Conservation (phyloP, 2,797 vertebrate species). For the Kryptolebias ocellatus region DNA sequence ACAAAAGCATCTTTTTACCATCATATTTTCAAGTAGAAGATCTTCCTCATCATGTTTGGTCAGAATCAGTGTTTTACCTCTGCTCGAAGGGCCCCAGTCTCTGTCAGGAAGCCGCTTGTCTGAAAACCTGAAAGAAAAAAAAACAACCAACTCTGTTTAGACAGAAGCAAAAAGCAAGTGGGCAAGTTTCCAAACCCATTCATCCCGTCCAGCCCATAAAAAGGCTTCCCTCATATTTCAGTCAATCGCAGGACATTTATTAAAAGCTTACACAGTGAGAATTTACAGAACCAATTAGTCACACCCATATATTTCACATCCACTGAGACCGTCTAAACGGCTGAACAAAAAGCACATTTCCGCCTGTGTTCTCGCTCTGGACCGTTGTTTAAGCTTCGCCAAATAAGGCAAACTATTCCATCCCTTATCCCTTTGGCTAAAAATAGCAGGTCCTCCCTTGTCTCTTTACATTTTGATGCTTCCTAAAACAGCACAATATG, state of each 20-base stretch:
- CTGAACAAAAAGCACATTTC: constrained; percentile 66
- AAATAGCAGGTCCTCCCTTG: constrained; percentile 77
- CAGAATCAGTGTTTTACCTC: constrained; percentile 71
- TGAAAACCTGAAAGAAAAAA: constrained; percentile 76
- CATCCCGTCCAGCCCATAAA: constrained; percentile 19
- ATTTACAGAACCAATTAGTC: constrained; percentile 9
- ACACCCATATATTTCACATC: constrained; percentile 25
- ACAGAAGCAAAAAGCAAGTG: constrained; percentile 5
- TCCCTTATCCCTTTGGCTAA: constrained; percentile 67
- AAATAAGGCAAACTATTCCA: constrained; percentile 87
- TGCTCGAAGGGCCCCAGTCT: constrained; percentile 71
- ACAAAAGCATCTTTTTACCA: neutral
- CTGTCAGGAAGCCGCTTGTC: constrained; percentile 75
- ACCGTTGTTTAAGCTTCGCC: constrained; percentile 74
- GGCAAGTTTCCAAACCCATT: constrained; percentile 18
- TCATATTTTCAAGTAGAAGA: neutral
- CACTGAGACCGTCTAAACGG: constrained; percentile 41
- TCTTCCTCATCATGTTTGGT: neutral
- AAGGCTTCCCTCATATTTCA: constrained; percentile 13
- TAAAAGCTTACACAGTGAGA: constrained; percentile 6
- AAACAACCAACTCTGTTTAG: constrained; percentile 45
- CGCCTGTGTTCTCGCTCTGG: constrained; percentile 58
- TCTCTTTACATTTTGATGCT: constrained; percentile 74
- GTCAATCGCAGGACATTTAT: constrained; percentile 15
- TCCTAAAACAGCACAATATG: constrained; percentile 62